These are phyloP conservation scores for Aphidius ervi DNA, from an alignment of 1,140 invertebrate genomes.

Conservation along the genomic window DNA sequence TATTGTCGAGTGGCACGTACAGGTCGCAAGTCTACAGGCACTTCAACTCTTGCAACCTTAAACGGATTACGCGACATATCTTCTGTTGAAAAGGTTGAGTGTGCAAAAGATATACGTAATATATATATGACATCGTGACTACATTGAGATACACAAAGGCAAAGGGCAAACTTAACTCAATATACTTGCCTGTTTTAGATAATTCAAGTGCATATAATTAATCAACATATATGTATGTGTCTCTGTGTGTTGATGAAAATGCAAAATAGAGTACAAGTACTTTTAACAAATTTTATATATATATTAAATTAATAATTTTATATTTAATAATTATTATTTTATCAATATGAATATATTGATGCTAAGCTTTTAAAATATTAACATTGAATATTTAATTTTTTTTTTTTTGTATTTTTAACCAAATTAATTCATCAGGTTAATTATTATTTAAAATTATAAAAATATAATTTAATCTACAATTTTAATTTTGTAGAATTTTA, in stretches of 20 bases:
- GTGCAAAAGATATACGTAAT: conserved; percentile 8
- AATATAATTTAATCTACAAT: no score
- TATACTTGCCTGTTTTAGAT: conserved; percentile 15
- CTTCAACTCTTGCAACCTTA: conserved; percentile 14
- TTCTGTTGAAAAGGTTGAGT: conserved; percentile 23
- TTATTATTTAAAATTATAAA: no score
- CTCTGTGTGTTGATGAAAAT: conserved; percentile 19
- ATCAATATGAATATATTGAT: no score
- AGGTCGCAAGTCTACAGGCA: conserved; percentile 7
- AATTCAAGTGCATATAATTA: conserved; percentile 29
- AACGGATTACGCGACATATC: conserved; percentile 26
- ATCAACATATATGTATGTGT: conserved; percentile 30
- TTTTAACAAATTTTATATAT: no score
- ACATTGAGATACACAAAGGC: not conserved
- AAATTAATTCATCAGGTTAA: no score
- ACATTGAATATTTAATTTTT: no score
- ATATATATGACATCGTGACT: not conserved
- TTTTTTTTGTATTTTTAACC: no score
- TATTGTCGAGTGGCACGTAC: conserved; percentile 15
- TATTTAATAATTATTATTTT: no score
- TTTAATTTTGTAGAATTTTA: no score
- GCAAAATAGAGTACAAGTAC: no score
- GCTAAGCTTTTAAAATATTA: no score
- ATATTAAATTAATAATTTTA: no score
- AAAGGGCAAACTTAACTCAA: conserved; percentile 24